Conservation (phyloP, 2,113 vertebrate genomes). For the Setophaga petechia region DNA sequence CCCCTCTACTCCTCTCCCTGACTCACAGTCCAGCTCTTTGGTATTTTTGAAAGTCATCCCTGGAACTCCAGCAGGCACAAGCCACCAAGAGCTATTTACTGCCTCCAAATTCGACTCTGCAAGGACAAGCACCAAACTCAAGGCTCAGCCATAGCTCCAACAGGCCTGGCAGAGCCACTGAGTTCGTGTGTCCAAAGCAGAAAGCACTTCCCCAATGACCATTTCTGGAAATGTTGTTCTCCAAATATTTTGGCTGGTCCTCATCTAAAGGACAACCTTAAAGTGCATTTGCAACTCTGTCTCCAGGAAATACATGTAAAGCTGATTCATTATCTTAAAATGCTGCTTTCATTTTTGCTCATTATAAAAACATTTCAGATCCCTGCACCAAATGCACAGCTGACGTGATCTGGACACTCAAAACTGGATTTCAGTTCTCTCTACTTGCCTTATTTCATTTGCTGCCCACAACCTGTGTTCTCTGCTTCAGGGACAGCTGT, state of each 20-base stretch:
- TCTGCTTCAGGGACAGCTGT: not conserved
- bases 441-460: not conserved
- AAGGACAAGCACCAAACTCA: not conserved
- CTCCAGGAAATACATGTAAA: not conserved
- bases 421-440: not conserved
- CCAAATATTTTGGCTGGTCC: not conserved
- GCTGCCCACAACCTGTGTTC: not conserved
- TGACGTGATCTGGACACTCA: not conserved
- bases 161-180: not conserved
- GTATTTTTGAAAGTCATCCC: not conserved
- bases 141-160: not conserved
- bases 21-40: not conserved
- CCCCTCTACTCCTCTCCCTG: fast-evolving
- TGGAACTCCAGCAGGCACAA: not conserved
- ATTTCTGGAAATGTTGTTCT: not conserved
- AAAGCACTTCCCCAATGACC: not conserved
- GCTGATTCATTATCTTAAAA: constrained; percentile 28
- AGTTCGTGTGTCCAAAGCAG: not conserved
- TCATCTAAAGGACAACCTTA: not conserved
- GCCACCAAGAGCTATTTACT: not conserved
- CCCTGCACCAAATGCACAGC: not conserved
- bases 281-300: not conserved
- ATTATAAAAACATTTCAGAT: constrained; percentile 7
- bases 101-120: not conserved
- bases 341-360: constrained; percentile 28